Evolutionary conservation across 2,113 vertebrate species (phyloP).

Genomic region (Bothrops jararaca): DNA sequence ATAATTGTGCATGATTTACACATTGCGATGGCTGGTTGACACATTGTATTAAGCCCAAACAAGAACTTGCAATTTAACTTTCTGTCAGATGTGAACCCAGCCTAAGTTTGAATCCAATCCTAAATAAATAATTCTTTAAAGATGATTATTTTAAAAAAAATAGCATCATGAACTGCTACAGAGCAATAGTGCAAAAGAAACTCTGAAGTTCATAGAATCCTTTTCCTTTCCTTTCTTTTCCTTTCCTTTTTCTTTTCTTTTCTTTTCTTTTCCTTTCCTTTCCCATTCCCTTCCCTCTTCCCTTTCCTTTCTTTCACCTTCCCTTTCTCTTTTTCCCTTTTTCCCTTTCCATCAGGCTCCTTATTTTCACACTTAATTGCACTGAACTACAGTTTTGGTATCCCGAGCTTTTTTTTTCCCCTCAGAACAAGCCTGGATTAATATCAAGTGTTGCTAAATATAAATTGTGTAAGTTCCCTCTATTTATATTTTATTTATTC

Average conservation of each 20-base stretch:
- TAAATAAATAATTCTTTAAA: not conserved
- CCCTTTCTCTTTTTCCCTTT: too few relatives aligned
- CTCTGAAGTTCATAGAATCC: not conserved
- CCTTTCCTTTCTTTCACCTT: too few relatives aligned
- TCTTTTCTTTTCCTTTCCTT: not conserved
- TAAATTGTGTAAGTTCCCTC: not conserved
- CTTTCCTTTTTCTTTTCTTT: too few relatives aligned
- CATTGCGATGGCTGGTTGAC: not conserved
- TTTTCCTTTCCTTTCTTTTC: too few relatives aligned
- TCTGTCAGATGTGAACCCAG: not conserved
- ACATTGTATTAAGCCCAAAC: not conserved
- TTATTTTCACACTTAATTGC: not conserved
- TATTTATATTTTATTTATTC: not conserved
- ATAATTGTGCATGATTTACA: not conserved
- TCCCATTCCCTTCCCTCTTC: too few relatives aligned
- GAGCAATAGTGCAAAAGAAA: not conserved
- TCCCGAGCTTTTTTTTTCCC: not conserved
- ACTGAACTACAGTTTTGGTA: not conserved
- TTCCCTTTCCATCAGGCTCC: not conserved
- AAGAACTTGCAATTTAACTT: not conserved
- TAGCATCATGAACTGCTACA: not conserved
- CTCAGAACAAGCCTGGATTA: not conserved
- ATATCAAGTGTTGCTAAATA: not conserved
- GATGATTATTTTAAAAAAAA: not conserved
- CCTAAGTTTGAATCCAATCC: not conserved